Conservation (phyloP, 2,113 vertebrate genomes). For the Megaptera novaeangliae region DNA sequence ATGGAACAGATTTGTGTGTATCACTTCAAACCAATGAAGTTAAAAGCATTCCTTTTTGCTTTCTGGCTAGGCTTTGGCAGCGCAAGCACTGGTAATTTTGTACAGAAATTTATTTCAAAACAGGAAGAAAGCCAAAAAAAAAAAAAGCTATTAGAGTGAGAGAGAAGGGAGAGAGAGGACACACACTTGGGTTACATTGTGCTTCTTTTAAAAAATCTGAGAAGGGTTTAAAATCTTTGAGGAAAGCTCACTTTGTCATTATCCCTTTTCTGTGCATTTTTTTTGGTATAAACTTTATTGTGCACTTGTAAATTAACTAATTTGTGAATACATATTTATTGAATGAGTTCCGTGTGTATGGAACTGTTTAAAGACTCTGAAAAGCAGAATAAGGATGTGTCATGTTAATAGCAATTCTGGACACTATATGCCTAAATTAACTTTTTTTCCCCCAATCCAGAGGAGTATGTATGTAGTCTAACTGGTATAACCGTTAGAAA, state of each 20-base stretch:
- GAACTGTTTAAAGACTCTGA: background rate
- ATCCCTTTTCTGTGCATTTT: background rate
- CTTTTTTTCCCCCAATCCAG: background rate
- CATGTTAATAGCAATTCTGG: background rate
- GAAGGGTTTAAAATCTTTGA: background rate
- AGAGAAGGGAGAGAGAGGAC: background rate
- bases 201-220: background rate
- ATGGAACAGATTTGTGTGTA: slow-evolving; percentile 16
- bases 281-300: background rate
- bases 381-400: background rate
- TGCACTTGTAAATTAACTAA: background rate
- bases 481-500: background rate
- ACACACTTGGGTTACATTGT: background rate
- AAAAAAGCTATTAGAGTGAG: background rate
- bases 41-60: slow-evolving; percentile 29
- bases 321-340: background rate
- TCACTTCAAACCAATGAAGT: background rate
- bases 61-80: background rate
- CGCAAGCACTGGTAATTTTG: slow-evolving; percentile 1
- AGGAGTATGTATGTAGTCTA: background rate
- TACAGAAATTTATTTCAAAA: slow-evolving; percentile 34
- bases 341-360: background rate
- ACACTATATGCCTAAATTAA: background rate
- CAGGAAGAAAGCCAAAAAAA: background rate
- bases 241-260: slow-evolving; percentile 7